A percentile compares a stretch with the other conserved stretches of the same genome.
Evolutionary conservation across 92 coral and sea anemone genomes (phyloP).

Genomic region (Actinernus sp.): DNA sequence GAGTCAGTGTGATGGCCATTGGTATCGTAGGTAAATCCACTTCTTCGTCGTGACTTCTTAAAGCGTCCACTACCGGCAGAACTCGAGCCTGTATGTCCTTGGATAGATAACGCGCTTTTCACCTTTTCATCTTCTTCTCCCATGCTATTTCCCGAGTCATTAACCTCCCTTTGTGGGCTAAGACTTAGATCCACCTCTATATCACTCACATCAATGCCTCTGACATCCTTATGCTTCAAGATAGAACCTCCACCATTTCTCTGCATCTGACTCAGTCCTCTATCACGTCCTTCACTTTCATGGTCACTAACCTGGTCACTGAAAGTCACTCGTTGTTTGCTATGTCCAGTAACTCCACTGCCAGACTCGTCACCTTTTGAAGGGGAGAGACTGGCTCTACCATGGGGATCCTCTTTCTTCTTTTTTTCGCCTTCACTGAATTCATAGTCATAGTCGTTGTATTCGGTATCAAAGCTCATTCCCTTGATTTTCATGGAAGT

Average conservation of each 20-base stretch:
- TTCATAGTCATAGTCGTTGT: constrained; percentile 59
- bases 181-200: constrained; percentile 36
- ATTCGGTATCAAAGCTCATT: constrained; percentile 62
- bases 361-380: constrained; percentile 14
- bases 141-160: not conserved
- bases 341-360: constrained; percentile 6
- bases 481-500: constrained; percentile 75
- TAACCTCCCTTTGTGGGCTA: not conserved
- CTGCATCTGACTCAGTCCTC: not conserved
- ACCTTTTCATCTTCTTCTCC: constrained; percentile 13
- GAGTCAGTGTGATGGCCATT: not conserved
- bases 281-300: constrained; percentile 23
- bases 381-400: constrained; percentile 13
- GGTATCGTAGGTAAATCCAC: not conserved
- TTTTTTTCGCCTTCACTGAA: constrained; percentile 38
- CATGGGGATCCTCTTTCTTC: constrained; percentile 7
- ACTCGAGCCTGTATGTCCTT: not conserved
- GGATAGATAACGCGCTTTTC: not conserved
- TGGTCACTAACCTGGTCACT: constrained; percentile 65
- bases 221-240: not conserved
- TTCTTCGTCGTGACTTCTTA: not conserved
- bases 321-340: constrained; percentile 51
- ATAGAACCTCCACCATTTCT: not conserved
- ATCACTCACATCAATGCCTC: constrained; percentile 66
- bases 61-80: not conserved